Percentiles rank a stretch among this genome's conserved stretches.
phyloP scores from a whole-genome alignment of 35 echinoderm and acorn worm species.

The Nesometra sesokonis region DNA sequence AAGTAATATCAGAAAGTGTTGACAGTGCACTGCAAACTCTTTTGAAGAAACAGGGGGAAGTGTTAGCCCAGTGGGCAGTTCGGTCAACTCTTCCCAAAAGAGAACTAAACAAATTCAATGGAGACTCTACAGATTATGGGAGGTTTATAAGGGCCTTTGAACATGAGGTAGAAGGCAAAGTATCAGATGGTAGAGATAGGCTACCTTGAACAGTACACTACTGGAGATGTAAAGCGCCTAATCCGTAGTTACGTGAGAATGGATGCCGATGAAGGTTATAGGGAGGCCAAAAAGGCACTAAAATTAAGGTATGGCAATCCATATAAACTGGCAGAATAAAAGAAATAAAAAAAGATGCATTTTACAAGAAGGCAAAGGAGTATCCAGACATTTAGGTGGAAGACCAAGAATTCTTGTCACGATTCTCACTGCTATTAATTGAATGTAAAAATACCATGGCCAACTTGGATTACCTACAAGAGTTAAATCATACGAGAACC shows the following conservation, averaged over 20 bases:
- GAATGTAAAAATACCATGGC: not conserved
- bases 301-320: not conserved
- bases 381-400: not conserved
- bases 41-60: not conserved
- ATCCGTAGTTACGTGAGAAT: not conserved
- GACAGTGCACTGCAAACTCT: not conserved
- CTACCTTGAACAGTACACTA: conserved; percentile 7
- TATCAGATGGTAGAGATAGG: not conserved
- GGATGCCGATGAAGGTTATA: not conserved
- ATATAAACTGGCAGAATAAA: not conserved
- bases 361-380: not conserved
- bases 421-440: not conserved
- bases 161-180: conserved; percentile 4
- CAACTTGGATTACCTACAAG: not conserved
- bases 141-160: not conserved
- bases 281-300: not conserved
- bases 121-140: not conserved
- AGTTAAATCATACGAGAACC: not conserved
- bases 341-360: too few relatives aligned
- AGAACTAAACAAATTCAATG: not conserved
- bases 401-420: not conserved
- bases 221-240: not conserved
- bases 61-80: not conserved
- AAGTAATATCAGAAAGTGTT: too few relatives aligned
- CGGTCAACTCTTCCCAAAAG: not conserved